Conservation (phyloP, 2,888 invertebrate species). For the Acleris holmiana region DNA sequence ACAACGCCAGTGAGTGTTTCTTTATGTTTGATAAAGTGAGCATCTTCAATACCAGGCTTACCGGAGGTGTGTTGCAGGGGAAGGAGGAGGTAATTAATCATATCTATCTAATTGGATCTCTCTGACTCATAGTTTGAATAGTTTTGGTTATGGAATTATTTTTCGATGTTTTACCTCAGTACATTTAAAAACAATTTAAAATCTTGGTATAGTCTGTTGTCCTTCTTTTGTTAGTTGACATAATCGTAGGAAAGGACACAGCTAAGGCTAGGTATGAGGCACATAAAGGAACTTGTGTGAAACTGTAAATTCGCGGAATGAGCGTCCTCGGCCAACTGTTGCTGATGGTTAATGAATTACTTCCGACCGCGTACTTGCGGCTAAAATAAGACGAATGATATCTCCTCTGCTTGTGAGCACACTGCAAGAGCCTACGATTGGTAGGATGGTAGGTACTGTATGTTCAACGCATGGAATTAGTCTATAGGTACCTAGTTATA, state of each 20-base stretch:
- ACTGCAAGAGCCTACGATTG: not conserved
- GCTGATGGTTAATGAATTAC: conserved; percentile 58
- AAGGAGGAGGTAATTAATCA: too few species aligned
- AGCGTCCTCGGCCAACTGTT: conserved; percentile 51
- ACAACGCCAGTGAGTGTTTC: conserved; percentile 87
- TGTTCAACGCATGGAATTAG: too few species aligned
- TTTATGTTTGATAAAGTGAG: not conserved
- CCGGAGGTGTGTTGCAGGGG: too few species aligned
- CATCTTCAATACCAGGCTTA: too few species aligned
- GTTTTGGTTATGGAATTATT: too few species aligned
- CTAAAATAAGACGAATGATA: conserved; percentile 31
- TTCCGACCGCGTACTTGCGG: conserved; percentile 49
- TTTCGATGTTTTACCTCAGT: too few species aligned
- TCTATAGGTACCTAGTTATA: too few species aligned
- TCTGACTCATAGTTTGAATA: too few species aligned
- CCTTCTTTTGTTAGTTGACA: fast-evolving
- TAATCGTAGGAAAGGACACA: conserved; percentile 44
- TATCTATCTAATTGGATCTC: too few species aligned
- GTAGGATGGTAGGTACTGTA: too few species aligned
- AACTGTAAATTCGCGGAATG: conserved; percentile 43
- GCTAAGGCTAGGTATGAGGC: conserved; percentile 33
- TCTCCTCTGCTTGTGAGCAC: conserved; percentile 3
- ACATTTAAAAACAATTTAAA: too few species aligned
- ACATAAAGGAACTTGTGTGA: conserved; percentile 41
- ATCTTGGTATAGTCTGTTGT: too few species aligned